These are phyloP conservation scores for Hassar affinis DNA, from an alignment of 2,113 vertebrate species.

Conservation along the genomic window DNA sequence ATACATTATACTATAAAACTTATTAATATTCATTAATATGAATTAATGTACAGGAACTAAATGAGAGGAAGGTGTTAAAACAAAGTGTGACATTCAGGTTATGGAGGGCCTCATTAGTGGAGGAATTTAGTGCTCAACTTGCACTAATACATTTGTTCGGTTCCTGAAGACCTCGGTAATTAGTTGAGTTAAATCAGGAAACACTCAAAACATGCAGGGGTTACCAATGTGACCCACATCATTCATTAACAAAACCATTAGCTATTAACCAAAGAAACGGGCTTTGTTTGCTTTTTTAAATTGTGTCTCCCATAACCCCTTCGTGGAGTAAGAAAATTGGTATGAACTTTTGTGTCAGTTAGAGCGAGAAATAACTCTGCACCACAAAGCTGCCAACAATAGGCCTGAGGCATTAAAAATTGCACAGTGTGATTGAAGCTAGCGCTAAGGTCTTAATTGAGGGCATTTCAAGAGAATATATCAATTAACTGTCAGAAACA, in stretches of 20 bases:
- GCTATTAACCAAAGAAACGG: background rate
- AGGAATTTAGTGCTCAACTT: background rate
- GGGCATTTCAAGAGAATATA: conserved; percentile 18
- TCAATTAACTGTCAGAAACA: conserved; percentile 25
- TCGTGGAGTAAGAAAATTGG: background rate
- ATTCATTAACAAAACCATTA: conserved; percentile 24
- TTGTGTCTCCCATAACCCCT: background rate
- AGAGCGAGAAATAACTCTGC: conserved; percentile 2
- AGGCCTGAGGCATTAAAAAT: background rate
- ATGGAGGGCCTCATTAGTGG: background rate
- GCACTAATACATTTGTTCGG: background rate
- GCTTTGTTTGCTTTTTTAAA: background rate
- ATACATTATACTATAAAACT: too few relatives aligned
- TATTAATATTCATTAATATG: background rate
- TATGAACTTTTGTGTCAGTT: background rate
- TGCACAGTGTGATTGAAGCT: background rate
- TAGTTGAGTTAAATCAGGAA: background rate
- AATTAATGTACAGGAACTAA: background rate
- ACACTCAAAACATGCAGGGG: background rate
- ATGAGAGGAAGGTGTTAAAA: background rate
- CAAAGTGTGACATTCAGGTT: background rate
- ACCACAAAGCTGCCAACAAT: conserved; percentile 5
- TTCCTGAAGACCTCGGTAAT: conserved; percentile 2
- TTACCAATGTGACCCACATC: background rate
- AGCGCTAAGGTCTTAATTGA: conserved; percentile 19